These are phyloP conservation scores for Cryptoprocta ferox DNA, from an alignment of 2,797 vertebrate species.

Conservation along the genomic window DNA sequence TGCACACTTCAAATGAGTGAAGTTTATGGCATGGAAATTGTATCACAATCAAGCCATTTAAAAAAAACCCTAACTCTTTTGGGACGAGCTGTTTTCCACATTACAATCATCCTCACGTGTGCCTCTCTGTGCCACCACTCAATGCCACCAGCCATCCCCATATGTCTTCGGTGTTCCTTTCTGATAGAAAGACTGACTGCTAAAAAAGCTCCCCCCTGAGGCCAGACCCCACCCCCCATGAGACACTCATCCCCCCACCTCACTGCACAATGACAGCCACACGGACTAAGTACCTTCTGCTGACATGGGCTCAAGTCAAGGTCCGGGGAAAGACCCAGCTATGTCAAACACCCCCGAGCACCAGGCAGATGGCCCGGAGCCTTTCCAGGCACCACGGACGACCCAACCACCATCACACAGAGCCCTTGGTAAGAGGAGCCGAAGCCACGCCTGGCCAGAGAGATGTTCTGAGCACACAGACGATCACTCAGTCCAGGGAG, in stretches of 20 bases:
- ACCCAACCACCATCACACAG: accelerated
- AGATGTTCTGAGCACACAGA: neutral
- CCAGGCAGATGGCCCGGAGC: neutral
- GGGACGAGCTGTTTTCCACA: neutral
- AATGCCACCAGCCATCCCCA: neutral
- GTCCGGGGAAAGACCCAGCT: neutral
- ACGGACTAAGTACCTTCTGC: neutral
- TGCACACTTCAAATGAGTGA: neutral
- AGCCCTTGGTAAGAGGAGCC: neutral
- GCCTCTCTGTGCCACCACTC: no score
- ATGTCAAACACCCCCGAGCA: neutral
- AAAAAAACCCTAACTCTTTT: neutral
- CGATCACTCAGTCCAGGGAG: neutral
- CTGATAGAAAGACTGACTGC: neutral
- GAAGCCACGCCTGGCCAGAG: accelerated
- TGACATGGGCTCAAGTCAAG: neutral
- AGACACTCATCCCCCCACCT: neutral
- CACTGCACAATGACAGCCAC: accelerated
- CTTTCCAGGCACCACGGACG: neutral
- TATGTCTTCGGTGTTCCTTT: accelerated
- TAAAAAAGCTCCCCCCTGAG: neutral
- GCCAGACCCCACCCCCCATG: neutral
- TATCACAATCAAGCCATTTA: neutral
- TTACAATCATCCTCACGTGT: accelerated
- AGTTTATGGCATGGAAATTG: no score